Percentiles rank a stretch among this genome's conserved stretches.
These are phyloP conservation scores for Gallinago nigripennis DNA, from an alignment of 2,797 vertebrate genomes.

Conservation along the genomic window DNA sequence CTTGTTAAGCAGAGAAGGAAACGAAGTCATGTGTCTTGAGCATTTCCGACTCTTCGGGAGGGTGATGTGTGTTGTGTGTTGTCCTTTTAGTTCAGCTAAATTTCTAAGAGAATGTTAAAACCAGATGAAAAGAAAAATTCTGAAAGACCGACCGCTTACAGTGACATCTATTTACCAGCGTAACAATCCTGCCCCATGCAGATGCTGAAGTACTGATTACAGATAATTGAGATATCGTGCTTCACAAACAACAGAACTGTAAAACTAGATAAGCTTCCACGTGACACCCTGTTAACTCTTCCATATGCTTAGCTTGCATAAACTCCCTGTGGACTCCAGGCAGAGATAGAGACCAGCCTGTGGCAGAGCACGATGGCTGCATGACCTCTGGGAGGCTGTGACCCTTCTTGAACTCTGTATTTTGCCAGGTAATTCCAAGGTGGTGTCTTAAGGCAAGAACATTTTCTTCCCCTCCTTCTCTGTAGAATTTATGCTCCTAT, in stretches of 20 bases:
- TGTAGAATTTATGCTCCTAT: not conserved
- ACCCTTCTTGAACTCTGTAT: not conserved
- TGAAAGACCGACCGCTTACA: not conserved
- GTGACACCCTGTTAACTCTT: too few relatives aligned
- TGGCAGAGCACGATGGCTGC: not conserved
- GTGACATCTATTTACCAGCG: not conserved
- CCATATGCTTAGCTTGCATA: not conserved
- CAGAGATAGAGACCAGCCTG: not conserved
- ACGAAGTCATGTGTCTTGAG: not conserved
- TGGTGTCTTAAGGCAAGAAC: not conserved
- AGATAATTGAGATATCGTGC: not conserved
- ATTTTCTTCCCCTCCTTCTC: not conserved
- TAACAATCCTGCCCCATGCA: rapidly evolving
- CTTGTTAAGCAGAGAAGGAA: not conserved
- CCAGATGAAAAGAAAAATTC: not conserved
- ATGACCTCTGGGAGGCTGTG: not conserved
- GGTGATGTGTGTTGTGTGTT: too few relatives aligned
- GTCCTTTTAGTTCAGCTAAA: too few relatives aligned
- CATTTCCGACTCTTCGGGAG: not conserved
- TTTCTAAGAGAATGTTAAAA: not conserved
- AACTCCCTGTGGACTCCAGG: not conserved
- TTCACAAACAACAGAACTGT: not conserved
- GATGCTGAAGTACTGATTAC: not conserved
- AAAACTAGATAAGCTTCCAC: not conserved
- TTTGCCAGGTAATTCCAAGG: not conserved